Evolutionary conservation across 1,140 invertebrate genomes (phyloP).

Genomic region (Phenacoccus solenopsis): DNA sequence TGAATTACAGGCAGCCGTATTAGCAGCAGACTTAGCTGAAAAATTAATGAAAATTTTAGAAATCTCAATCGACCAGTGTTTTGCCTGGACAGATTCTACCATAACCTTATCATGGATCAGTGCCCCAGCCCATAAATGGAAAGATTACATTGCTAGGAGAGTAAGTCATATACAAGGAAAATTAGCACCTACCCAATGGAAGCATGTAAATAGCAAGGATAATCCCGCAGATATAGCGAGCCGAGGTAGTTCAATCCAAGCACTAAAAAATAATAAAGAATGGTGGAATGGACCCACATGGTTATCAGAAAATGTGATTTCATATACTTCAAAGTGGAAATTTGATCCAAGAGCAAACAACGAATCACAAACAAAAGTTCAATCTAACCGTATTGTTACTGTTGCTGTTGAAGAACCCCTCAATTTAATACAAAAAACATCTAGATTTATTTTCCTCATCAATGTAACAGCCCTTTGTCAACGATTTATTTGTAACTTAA

Average conservation of each 20-base stretch:
- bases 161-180: neutral
- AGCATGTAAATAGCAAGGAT: neutral
- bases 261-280: neutral
- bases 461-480: too few species aligned
- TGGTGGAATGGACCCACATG: neutral
- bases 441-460: too few species aligned
- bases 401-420: too few species aligned
- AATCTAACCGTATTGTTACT: too few species aligned
- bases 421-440: too few species aligned
- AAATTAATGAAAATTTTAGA: neutral
- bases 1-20: neutral
- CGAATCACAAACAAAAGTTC: too few species aligned
- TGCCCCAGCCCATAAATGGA: neutral
- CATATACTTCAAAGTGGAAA: too few species aligned
- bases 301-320: neutral
- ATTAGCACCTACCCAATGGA: neutral
- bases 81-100: neutral
- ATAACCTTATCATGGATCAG: neutral
- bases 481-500: too few species aligned
- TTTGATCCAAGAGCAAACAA: too few species aligned
- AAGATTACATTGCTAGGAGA: neutral
- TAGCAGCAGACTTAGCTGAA: neutral
- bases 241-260: neutral
- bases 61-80: neutral
- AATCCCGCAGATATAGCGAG: neutral